These are phyloP conservation scores for Litoditis marina DNA, from an alignment of 2,888 invertebrate species.

Conservation along the genomic window DNA sequence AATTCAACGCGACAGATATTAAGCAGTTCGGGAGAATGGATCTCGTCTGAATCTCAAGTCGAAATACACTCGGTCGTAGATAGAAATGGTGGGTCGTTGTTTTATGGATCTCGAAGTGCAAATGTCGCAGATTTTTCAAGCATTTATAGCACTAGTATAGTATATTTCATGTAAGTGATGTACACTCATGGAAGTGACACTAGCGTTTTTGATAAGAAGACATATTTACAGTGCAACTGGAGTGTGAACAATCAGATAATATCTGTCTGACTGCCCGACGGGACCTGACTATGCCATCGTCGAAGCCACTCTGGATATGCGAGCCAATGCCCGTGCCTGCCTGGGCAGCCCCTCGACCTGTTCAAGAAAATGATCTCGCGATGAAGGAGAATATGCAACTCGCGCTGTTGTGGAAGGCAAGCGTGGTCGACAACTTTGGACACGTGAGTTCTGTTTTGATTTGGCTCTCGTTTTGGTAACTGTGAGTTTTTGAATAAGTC, in stretches of 20 bases:
- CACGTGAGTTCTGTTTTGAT: conserved; percentile 19
- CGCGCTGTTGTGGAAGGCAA: conserved; percentile 50
- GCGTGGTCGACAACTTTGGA: conserved; percentile 44
- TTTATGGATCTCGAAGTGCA: no score
- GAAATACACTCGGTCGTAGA: no score
- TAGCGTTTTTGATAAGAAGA: no score
- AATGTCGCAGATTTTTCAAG: no score
- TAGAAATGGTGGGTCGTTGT: no score
- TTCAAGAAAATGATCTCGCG: conserved; percentile 6
- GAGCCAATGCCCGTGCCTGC: conserved; percentile 9
- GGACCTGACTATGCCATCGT: neutral
- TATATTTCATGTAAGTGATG: no score
- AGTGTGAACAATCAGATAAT: conserved; percentile 18
- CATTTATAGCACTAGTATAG: no score
- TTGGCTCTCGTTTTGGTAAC: no score
- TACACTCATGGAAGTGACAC: no score
- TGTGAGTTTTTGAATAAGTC: no score
- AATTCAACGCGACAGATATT: conserved; percentile 16
- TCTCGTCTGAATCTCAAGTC: no score
- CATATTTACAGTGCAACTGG: conserved; percentile 21
- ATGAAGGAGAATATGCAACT: conserved; percentile 20
- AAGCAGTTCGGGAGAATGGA: no score
- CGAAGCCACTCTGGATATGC: conserved; percentile 11
- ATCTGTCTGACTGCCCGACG: conserved; percentile 14
- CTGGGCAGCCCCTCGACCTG: conserved; percentile 28